These are phyloP conservation scores for Palythoa grandis DNA, from an alignment of 92 coral and sea anemone genomes.

Conservation along the genomic window DNA sequence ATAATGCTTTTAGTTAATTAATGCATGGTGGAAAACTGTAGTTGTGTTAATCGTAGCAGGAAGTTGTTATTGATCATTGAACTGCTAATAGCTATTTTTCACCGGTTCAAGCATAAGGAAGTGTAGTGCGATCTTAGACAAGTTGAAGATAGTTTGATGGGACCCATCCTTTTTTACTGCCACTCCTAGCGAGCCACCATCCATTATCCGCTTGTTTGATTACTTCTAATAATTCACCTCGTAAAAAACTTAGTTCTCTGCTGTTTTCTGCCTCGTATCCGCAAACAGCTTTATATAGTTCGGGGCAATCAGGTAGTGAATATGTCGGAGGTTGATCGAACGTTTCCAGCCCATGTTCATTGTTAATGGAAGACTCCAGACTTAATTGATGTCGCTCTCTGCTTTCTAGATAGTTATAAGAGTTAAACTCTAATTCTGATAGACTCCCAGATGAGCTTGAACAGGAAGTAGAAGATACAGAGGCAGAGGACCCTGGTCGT, in stretches of 20 bases:
- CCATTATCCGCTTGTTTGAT: conserved; percentile 29
- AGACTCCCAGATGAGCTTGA: conserved; percentile 29
- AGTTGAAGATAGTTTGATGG: conserved; percentile 25
- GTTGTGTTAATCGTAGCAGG: too few species aligned
- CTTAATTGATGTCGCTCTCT: background rate
- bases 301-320: conserved; percentile 28
- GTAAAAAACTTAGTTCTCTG: conserved; percentile 17
- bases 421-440: background rate
- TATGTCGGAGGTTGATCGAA: background rate
- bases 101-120: too few species aligned
- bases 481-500: background rate
- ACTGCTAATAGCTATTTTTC: too few species aligned
- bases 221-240: conserved; percentile 20
- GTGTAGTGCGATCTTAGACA: too few species aligned
- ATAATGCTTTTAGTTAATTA: too few species aligned
- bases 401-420: background rate
- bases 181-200: conserved; percentile 32
- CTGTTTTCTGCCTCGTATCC: conserved; percentile 16
- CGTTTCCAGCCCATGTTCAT: background rate
- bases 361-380: background rate
- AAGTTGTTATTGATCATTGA: too few species aligned
- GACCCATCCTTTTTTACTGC: conserved; percentile 24
- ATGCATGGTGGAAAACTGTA: too few species aligned
- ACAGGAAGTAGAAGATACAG: background rate
- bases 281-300: conserved; percentile 4